Percentiles rank a stretch among this genome's conserved stretches.
These are phyloP conservation scores for Trisateles emortualis DNA, from an alignment of 2,888 invertebrate species.

Conservation along the genomic window DNA sequence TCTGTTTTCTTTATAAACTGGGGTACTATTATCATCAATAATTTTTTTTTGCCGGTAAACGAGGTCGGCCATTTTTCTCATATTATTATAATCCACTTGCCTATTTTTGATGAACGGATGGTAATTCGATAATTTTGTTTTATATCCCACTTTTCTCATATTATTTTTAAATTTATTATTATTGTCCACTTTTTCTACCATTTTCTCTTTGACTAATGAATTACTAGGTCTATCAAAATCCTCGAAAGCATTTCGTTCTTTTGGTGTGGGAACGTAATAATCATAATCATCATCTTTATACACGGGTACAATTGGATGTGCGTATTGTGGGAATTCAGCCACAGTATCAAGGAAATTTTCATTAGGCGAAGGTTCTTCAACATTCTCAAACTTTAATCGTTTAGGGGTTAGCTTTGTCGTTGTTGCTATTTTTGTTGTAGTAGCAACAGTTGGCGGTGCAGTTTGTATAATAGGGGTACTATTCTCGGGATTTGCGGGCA, in stretches of 20 bases:
- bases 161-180: slow-evolving; percentile 5
- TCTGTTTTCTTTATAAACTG: neutral
- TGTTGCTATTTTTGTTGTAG: neutral
- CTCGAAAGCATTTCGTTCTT: slow-evolving; percentile 24
- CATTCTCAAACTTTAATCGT: slow-evolving; percentile 21
- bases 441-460: neutral
- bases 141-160: slow-evolving; percentile 6
- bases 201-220: slow-evolving; percentile 48
- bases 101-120: slow-evolving; percentile 4
- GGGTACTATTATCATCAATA: neutral
- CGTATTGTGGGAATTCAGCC: slow-evolving; percentile 2
- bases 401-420: slow-evolving; percentile 28
- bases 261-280: slow-evolving; percentile 32
- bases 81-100: slow-evolving; percentile 24
- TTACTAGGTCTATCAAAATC: slow-evolving; percentile 29
- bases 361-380: slow-evolving; percentile 9
- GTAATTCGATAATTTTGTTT: slow-evolving; percentile 10
- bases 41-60: slow-evolving; percentile 17
- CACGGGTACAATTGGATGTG: slow-evolving; percentile 19
- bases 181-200: slow-evolving; percentile 9
- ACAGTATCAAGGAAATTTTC: slow-evolving; percentile 19
- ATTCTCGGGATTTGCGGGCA: neutral
- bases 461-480: neutral
- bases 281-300: slow-evolving; percentile 42
- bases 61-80: slow-evolving; percentile 34